Evolutionary conservation across 1,140 invertebrate genomes (phyloP), one percentile per base, ranked within the genome.

Genomic region (Amphibalanus amphitrite): DNA sequence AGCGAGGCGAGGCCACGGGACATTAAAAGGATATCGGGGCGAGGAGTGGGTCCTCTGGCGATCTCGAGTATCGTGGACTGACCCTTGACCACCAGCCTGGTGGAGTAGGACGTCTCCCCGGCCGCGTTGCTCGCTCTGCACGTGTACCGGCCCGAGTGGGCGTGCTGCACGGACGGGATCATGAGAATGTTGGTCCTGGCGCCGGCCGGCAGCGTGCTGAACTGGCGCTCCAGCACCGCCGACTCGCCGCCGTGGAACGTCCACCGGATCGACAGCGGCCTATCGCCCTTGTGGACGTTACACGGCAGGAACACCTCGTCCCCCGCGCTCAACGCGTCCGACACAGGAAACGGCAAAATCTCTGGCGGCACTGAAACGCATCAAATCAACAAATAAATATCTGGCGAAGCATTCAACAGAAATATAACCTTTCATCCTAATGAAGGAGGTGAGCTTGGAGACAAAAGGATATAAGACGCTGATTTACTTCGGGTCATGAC

Each of bases 271-370:
- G 86, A 86, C 70, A 93, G 82, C 0, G 91, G 91, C 71, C 87
- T 82, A 78, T 93, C 91, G 40, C 91, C 91, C 79, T 92, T 92
- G 74, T 86, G 86, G 13, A 95, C 87, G n/a, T 88, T 87, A 81
- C 93, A 96, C 23, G 86, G 85, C 65, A 89, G 80, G 76, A 85
- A 83, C 47, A 82, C 83, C 72, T 83, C 82, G 73, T 84, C 64
- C 26, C 85, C 85, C 72, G 80, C 76, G 69, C 79, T 75, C 28
- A 81, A 73, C 40, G 76, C 74, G n/a, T 76, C 77, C 33, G 75
- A 74, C 69, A 77, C 77, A 30, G 71, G 69, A 69, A 78, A 76
- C 65, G 74, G 74, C 17, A 73, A 69, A n/a, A 78, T 76, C 69
- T 71, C 70, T 6, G 77, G 77, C 26, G 77, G 75, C 40, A 75